Conservation (phyloP, 2,888 invertebrate genomes). For the Iselma pallidipennis region DNA sequence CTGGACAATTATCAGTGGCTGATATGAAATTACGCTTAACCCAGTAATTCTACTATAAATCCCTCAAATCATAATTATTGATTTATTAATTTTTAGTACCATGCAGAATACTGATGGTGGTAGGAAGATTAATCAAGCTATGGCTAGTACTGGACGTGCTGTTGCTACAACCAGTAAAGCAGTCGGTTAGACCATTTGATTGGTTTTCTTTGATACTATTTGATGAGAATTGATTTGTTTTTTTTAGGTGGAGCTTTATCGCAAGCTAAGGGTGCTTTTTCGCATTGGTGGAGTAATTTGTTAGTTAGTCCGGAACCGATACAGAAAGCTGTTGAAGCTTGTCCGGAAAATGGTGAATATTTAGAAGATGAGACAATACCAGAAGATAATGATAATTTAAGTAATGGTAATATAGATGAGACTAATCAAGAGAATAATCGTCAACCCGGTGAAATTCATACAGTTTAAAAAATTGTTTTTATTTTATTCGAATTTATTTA, state of each 20-base stretch:
- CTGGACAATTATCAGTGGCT: constrained; percentile 90
- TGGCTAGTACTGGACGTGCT: constrained; percentile 87
- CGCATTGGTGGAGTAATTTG: constrained; percentile 83
- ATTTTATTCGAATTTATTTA: constrained; percentile 5
- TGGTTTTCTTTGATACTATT: neutral
- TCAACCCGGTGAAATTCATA: constrained; percentile 46
- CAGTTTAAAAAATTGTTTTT: constrained; percentile 37
- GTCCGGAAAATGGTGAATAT: constrained; percentile 27
- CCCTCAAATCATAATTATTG: constrained; percentile 45
- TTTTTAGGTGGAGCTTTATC: constrained; percentile 76
- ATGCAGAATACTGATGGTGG: constrained; percentile 95
- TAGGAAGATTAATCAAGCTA: constrained; percentile 90
- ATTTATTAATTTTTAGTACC: constrained; percentile 64
- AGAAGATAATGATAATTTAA: constrained; percentile 32
- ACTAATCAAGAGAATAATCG: constrained; percentile 29
- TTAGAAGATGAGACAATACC: constrained; percentile 14
- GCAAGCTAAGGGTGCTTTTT: constrained; percentile 85
- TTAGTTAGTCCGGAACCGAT: constrained; percentile 58
- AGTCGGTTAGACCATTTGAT: constrained; percentile 62
- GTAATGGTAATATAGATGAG: constrained; percentile 30
- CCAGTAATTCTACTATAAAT: constrained; percentile 69
- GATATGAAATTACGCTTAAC: constrained; percentile 91
- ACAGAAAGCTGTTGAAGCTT: constrained; percentile 40
- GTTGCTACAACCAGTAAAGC: constrained; percentile 79
- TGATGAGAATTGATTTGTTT: no score